Base-by-base conservation (phyloP, 2,113 vertebrate species). In the Hippoglossus stenolepis region DNA sequence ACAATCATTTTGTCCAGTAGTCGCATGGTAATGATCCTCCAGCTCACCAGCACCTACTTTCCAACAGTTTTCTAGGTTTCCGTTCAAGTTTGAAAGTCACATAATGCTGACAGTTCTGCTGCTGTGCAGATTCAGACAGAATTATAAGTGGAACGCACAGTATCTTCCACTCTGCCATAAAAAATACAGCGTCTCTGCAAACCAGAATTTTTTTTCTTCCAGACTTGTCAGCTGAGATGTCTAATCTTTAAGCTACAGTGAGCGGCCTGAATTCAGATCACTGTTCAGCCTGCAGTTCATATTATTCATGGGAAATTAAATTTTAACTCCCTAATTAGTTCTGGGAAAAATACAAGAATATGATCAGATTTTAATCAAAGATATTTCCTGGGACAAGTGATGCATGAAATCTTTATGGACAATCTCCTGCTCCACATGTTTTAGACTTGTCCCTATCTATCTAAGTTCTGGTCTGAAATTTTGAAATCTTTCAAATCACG, bases 121-220 rank as follows among this genome's bases (percentile, higher is more conserved):
- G 23, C 59, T 17, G 73, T 62, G 60, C 62, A 53, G 23, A 65
- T 57, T 62, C 70, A 66, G 26, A 65, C 65, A 40, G 59, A 70
- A 60, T 65, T 53, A 53, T 15, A 31, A 59, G 49, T 45, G 2
- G 14, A 62, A 20, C 15, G 5, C 28, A 23, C 58, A 57, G 65
- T 47, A 45, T 21, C 53, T 67, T 58, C 38, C 12, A 20, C 17
- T 31, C 65, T 26, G 65, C 17, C 35, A 40, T 40, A 43, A 59
- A 77, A 79, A 62, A 70, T 61, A 70, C 71, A 62, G 26, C 45
- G 47, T 64, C 57, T 31, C 71, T 59, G 57, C 47, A 62, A 38
- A 67, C 10, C 40, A 14, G 11, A 13, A 56, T 20, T 26, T 66
- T 26, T 26, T 23, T 47, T 23, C 38, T 15, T 47, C 47, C 56